Evolutionary conservation across 2,113 vertebrate genomes (phyloP).

Genomic region (Rhipidura dahli): DNA sequence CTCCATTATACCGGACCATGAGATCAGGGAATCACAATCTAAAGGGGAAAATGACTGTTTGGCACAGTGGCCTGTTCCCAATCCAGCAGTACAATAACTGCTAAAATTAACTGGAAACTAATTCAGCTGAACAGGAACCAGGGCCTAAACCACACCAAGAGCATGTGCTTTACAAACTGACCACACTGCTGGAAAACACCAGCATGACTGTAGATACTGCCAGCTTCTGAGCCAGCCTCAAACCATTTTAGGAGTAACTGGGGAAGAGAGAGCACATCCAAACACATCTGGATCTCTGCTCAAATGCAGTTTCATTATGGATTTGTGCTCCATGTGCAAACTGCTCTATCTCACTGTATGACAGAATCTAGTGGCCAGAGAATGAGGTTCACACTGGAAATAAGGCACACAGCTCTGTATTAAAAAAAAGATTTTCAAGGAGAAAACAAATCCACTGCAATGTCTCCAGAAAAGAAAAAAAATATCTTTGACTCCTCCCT

Average conservation of each 20-base stretch:
- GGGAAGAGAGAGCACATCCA: background rate
- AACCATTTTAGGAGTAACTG: background rate
- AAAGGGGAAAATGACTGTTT: background rate
- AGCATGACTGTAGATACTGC: background rate
- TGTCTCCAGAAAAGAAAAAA: background rate
- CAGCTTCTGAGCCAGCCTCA: background rate
- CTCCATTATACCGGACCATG: accelerated
- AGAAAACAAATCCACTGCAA: background rate
- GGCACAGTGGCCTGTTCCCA: background rate
- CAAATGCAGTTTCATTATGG: background rate
- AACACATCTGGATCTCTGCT: background rate
- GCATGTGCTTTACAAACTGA: background rate
- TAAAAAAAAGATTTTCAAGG: background rate
- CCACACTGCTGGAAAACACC: background rate
- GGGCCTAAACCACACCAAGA: background rate
- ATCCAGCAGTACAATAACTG: background rate
- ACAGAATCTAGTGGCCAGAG: background rate
- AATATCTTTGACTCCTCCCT: background rate
- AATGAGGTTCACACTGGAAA: background rate
- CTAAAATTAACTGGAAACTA: background rate
- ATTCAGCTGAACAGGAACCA: background rate
- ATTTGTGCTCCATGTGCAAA: background rate
- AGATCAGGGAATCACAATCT: background rate
- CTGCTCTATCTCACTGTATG: background rate
- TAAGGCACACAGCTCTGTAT: background rate